A percentile compares a stretch with the other conserved stretches of the same genome.
These are phyloP conservation scores for Zosterops lateralis DNA, from an alignment of 2,113 vertebrate genomes.

Conservation along the genomic window DNA sequence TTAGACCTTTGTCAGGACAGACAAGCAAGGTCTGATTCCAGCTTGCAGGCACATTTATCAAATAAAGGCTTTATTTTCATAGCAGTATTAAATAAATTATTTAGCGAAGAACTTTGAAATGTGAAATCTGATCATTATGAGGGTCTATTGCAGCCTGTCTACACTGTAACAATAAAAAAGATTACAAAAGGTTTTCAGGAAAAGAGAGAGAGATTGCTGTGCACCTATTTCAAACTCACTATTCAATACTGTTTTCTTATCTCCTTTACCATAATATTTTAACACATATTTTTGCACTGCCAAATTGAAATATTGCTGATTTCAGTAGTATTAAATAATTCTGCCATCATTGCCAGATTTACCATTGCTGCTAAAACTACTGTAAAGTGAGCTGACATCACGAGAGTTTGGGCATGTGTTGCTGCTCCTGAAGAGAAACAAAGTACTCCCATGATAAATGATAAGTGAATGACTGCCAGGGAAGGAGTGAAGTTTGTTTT, in stretches of 20 bases:
- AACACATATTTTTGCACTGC: background rate
- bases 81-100: slow-evolving; percentile 43
- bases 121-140: slow-evolving; percentile 38
- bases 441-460: background rate
- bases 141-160: slow-evolving; percentile 14
- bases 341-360: background rate
- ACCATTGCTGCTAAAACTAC: slow-evolving; percentile 18
- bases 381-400: background rate
- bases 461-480: background rate
- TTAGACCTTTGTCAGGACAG: slow-evolving; percentile 54
- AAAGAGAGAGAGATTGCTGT: background rate
- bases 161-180: slow-evolving; percentile 21
- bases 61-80: slow-evolving; percentile 49
- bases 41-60: slow-evolving; percentile 30
- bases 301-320: slow-evolving; percentile 21
- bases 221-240: background rate
- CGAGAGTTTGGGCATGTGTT: background rate
- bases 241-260: slow-evolving; percentile 34
- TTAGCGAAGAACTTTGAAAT: slow-evolving; percentile 33
- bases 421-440: background rate
- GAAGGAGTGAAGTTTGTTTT: background rate
- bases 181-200: slow-evolving; percentile 38
- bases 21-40: slow-evolving; percentile 53
- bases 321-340: slow-evolving; percentile 2
- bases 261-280: slow-evolving; percentile 48